Base-by-base conservation (phyloP, 1,140 invertebrate species). In the Dendrolimus kikuchii region DNA sequence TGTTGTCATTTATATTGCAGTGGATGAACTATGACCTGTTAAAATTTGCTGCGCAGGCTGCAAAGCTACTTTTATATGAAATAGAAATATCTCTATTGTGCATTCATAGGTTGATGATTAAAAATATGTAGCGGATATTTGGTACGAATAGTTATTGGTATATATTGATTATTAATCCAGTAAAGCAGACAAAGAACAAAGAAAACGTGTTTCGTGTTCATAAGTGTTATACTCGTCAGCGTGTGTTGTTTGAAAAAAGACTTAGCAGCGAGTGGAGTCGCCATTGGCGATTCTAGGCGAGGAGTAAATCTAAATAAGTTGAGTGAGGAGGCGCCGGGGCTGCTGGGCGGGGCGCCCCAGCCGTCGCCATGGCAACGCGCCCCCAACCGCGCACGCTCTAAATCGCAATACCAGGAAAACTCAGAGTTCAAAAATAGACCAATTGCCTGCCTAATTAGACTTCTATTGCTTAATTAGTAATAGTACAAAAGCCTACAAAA, bases 341-440 rank as follows among this genome's bases (percentile, higher is more conserved):
- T 53, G 62, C 64, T 74, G 76, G 77, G 77, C 74, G 75, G 71
- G 74, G 75, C 74, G 66, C 67, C 68, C 66, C 62, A 72, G 68
- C 67, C 62, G 77, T 83, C 63, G 73, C 69, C 66, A 78, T 74
- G 65, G 69, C 64, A 71, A 83, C 73, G 58, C 57, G 52, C 71
- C 68, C 71, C 68, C 65, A 61, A 59, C 55, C 54, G 55, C 64
- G 61, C 64, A 57, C 54, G 51, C 53, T 57, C 63, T 65, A 23
- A 23, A 23, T 23, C 65, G 57, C 57, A 10, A n/a, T 37, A 51
- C 51, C 60, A 65, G 64, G 66, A 68, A 71, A 68, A 69, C 66
- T 23, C 23, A 23, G 23, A 23, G 23, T 23, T 23, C 23, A 23
- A 23, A 23, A 23, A 23, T 23, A 23, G 23, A 23, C 23, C 23